Evolutionary conservation across 2,888 invertebrate species (phyloP).

Genomic region (Hetaerina titia): DNA sequence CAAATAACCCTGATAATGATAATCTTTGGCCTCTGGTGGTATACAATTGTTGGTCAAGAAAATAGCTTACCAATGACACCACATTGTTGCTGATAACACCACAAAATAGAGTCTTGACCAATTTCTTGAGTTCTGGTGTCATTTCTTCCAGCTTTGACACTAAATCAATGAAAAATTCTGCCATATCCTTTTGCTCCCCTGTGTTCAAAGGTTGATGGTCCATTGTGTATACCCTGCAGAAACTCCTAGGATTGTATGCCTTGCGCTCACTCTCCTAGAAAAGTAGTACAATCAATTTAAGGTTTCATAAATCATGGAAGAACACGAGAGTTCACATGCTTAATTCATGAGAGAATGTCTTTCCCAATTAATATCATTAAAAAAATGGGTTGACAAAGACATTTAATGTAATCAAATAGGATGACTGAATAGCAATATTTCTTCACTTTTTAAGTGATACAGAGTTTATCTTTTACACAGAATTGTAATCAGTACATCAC

Average conservation of each 20-base stretch:
- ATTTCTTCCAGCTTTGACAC: slow-evolving; percentile 97
- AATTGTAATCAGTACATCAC: too few species aligned
- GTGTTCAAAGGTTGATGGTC: slow-evolving; percentile 97
- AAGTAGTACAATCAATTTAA: slow-evolving; percentile 68
- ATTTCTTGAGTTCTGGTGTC: slow-evolving; percentile 92
- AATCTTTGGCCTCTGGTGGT: too few species aligned
- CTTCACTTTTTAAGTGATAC: too few species aligned
- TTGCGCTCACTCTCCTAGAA: slow-evolving; percentile 93
- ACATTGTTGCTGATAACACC: slow-evolving; percentile 97
- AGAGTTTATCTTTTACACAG: too few species aligned
- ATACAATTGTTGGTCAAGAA: background rate
- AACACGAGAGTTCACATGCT: background rate
- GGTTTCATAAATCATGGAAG: slow-evolving; percentile 37
- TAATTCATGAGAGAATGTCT: slow-evolving; percentile 32
- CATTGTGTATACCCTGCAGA: slow-evolving; percentile 98
- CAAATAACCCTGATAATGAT: too few species aligned
- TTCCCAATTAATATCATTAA: slow-evolving; percentile 37
- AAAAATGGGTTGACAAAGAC: background rate
- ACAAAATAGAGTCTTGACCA: slow-evolving; percentile 94
- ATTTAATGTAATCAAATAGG: background rate
- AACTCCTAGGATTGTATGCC: slow-evolving; percentile 96
- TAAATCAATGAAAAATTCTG: slow-evolving; percentile 97
- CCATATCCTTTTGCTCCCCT: slow-evolving; percentile 98
- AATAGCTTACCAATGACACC: slow-evolving; percentile 87
- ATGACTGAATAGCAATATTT: too few species aligned